These are phyloP conservation scores for Prosopocoilus inquinatus DNA, from an alignment of 2,888 invertebrate species.

Conservation along the genomic window DNA sequence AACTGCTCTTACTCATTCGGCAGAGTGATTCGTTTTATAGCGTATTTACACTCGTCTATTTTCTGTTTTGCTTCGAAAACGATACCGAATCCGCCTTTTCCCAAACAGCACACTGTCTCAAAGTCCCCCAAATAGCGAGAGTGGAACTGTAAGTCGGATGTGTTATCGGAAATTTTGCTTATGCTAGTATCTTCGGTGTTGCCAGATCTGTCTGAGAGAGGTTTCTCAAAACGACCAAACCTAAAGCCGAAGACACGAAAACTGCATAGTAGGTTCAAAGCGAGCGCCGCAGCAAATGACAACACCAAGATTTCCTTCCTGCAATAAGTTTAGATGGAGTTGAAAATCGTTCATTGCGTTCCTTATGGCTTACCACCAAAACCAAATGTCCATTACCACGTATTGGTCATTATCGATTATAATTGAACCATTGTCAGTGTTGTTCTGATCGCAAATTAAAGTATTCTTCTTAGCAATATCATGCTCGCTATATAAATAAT, in stretches of 20 bases:
- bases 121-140: constrained; percentile 83
- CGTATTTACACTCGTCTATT: constrained; percentile 91
- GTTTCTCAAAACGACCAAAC: neutral
- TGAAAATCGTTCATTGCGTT: neutral
- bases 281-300: constrained; percentile 64
- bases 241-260: constrained; percentile 12
- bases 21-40: constrained; percentile 89
- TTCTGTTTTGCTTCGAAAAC: constrained; percentile 94
- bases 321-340: constrained; percentile 17
- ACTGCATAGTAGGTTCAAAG: constrained; percentile 58
- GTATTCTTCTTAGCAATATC: constrained; percentile 35
- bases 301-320: constrained; percentile 79
- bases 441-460: constrained; percentile 34
- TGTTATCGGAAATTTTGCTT: constrained; percentile 38
- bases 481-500: constrained; percentile 68
- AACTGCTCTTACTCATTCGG: constrained; percentile 63
- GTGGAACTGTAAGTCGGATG: constrained; percentile 44
- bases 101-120: constrained; percentile 75
- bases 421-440: constrained; percentile 16
- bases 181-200: constrained; percentile 42
- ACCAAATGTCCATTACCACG: constrained; percentile 4
- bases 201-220: constrained; percentile 25
- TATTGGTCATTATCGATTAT: too few relatives aligned
- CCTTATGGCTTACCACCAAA: constrained; percentile 13
- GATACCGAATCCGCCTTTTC: constrained; percentile 93